Conservation (phyloP, 64 coral and sea anemone species). For the Exaiptasia diaphana region DNA sequence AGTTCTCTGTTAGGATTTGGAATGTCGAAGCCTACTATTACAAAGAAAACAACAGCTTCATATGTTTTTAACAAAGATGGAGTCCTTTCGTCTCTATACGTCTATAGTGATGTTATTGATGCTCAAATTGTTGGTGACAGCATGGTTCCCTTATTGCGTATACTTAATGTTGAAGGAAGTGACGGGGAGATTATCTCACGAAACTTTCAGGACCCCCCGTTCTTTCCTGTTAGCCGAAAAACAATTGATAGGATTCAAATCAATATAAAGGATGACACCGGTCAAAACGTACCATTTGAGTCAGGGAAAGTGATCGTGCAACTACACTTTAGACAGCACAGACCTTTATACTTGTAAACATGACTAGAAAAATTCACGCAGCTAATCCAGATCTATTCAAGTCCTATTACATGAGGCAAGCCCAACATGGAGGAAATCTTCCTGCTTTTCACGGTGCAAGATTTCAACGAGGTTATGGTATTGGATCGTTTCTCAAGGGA, state of each 20-base stretch:
- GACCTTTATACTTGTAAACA: background rate
- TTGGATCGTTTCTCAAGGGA: conserved; percentile 11
- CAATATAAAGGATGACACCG: conserved; percentile 29
- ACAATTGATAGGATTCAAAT: background rate
- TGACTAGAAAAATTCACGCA: background rate
- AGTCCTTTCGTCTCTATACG: conserved; percentile 15
- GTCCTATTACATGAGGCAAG: background rate
- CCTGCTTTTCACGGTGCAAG: background rate
- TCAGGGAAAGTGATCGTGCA: conserved; percentile 17
- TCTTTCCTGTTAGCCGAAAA: conserved; percentile 18
- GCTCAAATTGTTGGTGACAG: conserved; percentile 21
- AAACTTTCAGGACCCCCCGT: conserved; percentile 39
- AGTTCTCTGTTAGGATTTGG: conserved; percentile 15
- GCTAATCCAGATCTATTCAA: no score
- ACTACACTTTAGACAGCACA: background rate
- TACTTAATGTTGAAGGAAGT: conserved; percentile 10
- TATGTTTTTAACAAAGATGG: background rate
- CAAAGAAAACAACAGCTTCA: background rate
- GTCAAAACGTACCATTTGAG: conserved; percentile 4
- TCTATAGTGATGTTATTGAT: conserved; percentile 38
- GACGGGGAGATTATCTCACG: conserved; percentile 24
- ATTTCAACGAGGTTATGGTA: background rate
- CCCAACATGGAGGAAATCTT: background rate
- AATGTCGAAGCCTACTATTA: background rate
- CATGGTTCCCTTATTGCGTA: background rate